phyloP scores from a whole-genome alignment of 2,113 vertebrate genomes.

The Nanorana parkeri region DNA sequence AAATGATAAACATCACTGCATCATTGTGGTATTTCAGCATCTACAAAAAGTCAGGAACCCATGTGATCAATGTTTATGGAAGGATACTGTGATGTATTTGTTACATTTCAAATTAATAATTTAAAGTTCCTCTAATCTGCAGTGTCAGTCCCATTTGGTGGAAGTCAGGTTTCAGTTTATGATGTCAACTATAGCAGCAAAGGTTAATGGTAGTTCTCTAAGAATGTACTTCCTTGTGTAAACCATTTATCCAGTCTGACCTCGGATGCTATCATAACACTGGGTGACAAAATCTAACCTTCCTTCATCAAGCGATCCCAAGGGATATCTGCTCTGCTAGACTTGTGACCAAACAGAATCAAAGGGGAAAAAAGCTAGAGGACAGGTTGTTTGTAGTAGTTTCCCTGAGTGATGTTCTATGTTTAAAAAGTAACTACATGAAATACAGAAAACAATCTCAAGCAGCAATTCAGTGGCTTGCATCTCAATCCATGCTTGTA shows the following conservation, averaged over 20 bases:
- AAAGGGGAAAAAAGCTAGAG: constrained; percentile 38
- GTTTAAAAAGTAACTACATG: no score
- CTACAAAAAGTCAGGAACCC: not conserved
- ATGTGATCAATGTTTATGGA: constrained; percentile 2
- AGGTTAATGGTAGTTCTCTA: constrained; percentile 69
- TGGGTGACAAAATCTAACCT: constrained; percentile 66
- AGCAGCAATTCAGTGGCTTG: no score
- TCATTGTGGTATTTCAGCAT: not conserved
- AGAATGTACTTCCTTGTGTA: constrained; percentile 65
- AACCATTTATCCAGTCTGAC: constrained; percentile 68
- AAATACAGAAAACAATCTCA: no score
- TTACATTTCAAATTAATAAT: constrained; percentile 70
- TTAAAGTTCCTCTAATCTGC: constrained; percentile 78
- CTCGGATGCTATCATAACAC: constrained; percentile 62
- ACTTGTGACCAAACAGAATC: constrained; percentile 56
- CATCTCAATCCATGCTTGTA: no score
- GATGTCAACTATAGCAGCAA: constrained; percentile 76
- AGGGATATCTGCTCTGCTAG: constrained; percentile 10
- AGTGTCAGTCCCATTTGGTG: constrained; percentile 76
- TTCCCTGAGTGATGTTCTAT: not conserved
- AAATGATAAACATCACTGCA: not conserved
- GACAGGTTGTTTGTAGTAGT: not conserved
- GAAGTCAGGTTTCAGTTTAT: constrained; percentile 75
- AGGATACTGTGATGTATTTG: constrained; percentile 61
- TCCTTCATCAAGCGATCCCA: constrained; percentile 64